Evolutionary conservation across 2,113 vertebrate species (phyloP).

Genomic region (Halichoeres trimaculatus): DNA sequence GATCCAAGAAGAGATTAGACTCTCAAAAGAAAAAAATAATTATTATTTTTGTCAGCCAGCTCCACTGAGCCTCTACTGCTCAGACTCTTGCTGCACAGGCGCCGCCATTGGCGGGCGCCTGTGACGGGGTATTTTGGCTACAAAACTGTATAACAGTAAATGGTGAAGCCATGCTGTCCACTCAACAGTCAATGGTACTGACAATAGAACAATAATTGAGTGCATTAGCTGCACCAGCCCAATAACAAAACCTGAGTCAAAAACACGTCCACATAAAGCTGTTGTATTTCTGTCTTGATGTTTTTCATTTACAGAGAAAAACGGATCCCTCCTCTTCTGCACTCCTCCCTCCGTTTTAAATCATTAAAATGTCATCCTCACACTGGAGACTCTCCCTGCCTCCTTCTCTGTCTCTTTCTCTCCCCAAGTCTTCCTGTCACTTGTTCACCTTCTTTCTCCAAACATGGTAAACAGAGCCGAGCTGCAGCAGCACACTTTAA

Average conservation of each 20-base stretch:
- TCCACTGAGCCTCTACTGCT: no score
- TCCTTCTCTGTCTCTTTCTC: conserved; percentile 6
- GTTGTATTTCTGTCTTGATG: not conserved
- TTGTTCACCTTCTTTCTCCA: conserved; percentile 70
- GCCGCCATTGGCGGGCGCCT: no score
- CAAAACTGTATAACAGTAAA: no score
- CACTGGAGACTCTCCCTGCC: conserved; percentile 27
- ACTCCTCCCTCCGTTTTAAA: conserved; percentile 31
- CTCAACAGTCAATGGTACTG: no score
- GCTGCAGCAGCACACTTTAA: conserved; percentile 32
- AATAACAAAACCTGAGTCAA: not conserved
- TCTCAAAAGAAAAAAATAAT: no score
- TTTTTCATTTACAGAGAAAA: conserved; percentile 8
- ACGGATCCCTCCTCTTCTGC: not conserved
- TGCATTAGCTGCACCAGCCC: not conserved
- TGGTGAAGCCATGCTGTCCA: no score
- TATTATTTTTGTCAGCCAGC: no score
- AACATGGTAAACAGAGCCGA: conserved; percentile 74
- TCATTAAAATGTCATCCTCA: conserved; percentile 63
- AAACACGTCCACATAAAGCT: not conserved
- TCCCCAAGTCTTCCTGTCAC: conserved; percentile 41
- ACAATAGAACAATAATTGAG: no score
- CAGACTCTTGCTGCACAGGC: no score
- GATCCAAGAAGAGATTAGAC: no score
- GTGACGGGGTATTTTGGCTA: no score